phyloP scores from a whole-genome alignment of 2,113 vertebrate genomes.

The Entelurus aequoreus region DNA sequence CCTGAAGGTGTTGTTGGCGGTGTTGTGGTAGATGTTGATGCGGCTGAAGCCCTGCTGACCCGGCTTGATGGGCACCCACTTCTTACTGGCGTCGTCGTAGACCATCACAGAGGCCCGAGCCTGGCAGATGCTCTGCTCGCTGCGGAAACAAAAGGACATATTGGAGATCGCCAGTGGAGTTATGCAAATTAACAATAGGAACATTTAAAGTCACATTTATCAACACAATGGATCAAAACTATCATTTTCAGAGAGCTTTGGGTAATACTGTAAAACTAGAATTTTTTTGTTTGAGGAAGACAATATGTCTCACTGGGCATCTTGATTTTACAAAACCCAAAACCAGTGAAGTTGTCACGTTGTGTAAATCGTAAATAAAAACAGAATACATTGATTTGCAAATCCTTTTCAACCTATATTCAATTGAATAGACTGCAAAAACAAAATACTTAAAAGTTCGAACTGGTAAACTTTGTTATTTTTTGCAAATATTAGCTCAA shows the following conservation, averaged over 20 bases:
- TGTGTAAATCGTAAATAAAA: too few relatives aligned
- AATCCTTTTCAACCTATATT: too few relatives aligned
- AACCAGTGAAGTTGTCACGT: too few relatives aligned
- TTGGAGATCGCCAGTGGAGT: neutral
- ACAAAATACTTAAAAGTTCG: too few relatives aligned
- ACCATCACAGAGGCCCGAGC: constrained; percentile 99
- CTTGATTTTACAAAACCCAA: neutral
- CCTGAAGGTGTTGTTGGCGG: constrained; percentile 92
- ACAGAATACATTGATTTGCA: too few relatives aligned
- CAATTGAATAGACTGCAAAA: too few relatives aligned
- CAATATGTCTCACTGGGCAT: neutral
- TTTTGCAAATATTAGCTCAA: too few relatives aligned
- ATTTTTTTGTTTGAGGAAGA: neutral
- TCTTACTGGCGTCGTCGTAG: constrained; percentile 99
- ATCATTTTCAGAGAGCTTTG: neutral
- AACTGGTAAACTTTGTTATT: too few relatives aligned
- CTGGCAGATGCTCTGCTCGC: constrained; percentile 99
- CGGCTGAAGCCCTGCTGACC: constrained; percentile 99
- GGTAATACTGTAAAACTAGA: neutral
- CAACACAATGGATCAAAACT: neutral
- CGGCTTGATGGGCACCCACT: constrained; percentile 98
- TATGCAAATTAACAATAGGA: too few relatives aligned
- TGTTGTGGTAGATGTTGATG: constrained; percentile 99
- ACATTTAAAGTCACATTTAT: too few relatives aligned
- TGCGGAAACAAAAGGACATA: constrained; percentile 48